phyloP scores from a whole-genome alignment of 2,113 vertebrate genomes.

The Chloroceryle aenea region DNA sequence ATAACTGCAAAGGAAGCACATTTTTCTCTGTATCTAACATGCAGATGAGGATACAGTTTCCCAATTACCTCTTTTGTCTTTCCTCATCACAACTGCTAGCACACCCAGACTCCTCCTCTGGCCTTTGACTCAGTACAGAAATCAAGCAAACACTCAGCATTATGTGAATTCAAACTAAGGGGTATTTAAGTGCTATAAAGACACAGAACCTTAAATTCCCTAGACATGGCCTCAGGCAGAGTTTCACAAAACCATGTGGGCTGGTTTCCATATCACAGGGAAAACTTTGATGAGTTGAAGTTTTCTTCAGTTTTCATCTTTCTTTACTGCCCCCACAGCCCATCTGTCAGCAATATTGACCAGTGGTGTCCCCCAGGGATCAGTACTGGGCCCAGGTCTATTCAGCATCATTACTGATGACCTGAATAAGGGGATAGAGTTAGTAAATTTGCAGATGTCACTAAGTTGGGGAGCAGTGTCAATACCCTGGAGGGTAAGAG shows the following conservation, averaged over 20 bases:
- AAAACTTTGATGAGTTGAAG: not conserved
- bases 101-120: not conserved
- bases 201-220: not conserved
- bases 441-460: too few species aligned
- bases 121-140: not conserved
- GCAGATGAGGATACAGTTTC: not conserved
- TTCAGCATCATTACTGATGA: too few species aligned
- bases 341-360: not conserved
- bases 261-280: not conserved
- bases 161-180: not conserved
- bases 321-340: not conserved
- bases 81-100: not conserved
- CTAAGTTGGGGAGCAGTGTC: too few species aligned
- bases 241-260: accelerated
- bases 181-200: not conserved
- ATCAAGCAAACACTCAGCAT: not conserved
- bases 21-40: not conserved
- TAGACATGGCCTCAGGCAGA: not conserved
- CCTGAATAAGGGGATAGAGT: too few species aligned
- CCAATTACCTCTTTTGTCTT: not conserved
- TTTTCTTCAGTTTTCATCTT: not conserved
- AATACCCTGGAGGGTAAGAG: too few species aligned
- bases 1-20: not conserved
- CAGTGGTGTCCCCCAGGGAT: too few species aligned
- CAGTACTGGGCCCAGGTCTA: too few species aligned